These are phyloP conservation scores for Octopus bimaculoides DNA, from an alignment of 1,140 invertebrate genomes.

Conservation along the genomic window DNA sequence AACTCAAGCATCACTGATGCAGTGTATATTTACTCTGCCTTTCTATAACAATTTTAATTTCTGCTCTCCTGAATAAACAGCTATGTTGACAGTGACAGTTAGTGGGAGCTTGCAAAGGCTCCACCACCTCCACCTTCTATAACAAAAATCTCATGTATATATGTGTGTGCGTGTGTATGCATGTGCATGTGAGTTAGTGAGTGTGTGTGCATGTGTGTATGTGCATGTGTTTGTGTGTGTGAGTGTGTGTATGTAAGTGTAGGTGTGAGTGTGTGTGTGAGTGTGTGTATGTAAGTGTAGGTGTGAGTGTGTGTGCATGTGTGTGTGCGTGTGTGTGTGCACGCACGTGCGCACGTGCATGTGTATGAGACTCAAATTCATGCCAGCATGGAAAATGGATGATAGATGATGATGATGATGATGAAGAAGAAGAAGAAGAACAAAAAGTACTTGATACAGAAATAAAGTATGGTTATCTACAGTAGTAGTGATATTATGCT, in stretches of 20 bases:
- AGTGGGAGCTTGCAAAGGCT: too few relatives aligned
- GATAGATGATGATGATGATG: too few relatives aligned
- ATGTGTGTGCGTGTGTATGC: neutral
- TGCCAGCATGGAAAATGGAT: neutral
- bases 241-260: neutral
- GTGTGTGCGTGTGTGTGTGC: neutral
- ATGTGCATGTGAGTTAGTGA: neutral
- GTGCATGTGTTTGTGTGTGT: neutral
- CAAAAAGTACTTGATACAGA: neutral
- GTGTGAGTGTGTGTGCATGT: neutral
- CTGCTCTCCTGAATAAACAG: too few relatives aligned
- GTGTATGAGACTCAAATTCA: neutral
- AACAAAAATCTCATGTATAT: neutral
- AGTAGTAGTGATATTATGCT: neutral
- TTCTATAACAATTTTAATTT: too few relatives aligned
- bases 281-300: neutral
- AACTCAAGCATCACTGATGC: too few relatives aligned
- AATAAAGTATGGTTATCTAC: neutral
- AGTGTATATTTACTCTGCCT: too few relatives aligned
- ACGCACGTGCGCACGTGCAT: neutral
- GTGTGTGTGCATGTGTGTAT: neutral
- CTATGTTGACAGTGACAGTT: too few relatives aligned
- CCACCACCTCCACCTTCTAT: too few relatives aligned
- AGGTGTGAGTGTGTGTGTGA: neutral
- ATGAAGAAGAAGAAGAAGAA: neutral